Evolutionary conservation across 2,113 vertebrate species (phyloP).

Genomic region (Addax nasomaculatus): DNA sequence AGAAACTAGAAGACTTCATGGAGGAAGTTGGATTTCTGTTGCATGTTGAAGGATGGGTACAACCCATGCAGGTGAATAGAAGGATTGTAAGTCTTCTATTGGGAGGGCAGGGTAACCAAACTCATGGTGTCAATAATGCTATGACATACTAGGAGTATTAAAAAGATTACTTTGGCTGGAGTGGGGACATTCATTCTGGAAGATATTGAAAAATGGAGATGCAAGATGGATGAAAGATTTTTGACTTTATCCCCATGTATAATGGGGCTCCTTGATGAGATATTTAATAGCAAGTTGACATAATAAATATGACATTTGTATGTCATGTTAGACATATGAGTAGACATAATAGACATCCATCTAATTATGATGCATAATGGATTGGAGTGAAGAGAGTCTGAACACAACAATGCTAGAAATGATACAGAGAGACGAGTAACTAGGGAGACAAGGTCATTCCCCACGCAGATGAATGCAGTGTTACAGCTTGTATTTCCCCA

Average conservation of each 20-base stretch:
- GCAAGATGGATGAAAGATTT: background rate
- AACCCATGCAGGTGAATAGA: background rate
- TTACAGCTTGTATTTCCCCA: background rate
- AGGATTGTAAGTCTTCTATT: background rate
- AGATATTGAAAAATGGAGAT: background rate
- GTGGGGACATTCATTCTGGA: background rate
- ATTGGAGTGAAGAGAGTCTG: background rate
- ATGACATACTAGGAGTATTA: background rate
- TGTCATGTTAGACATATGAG: background rate
- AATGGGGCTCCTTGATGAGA: background rate
- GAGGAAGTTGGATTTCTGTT: background rate
- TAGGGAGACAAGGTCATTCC: background rate
- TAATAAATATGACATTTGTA: background rate
- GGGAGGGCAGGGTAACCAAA: background rate
- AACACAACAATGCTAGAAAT: background rate
- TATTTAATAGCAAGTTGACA: background rate
- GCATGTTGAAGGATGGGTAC: background rate
- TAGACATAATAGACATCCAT: background rate
- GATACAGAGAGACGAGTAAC: background rate
- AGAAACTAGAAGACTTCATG: background rate
- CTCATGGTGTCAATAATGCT: too few species aligned
- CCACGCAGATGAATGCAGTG: background rate
- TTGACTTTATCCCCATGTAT: background rate
- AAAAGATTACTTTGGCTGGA: background rate
- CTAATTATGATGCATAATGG: background rate